Percentiles rank a stretch among this genome's conserved stretches.
Evolutionary conservation across 2,888 invertebrate species (phyloP).

Genomic region (Eupithecia tripunctaria): DNA sequence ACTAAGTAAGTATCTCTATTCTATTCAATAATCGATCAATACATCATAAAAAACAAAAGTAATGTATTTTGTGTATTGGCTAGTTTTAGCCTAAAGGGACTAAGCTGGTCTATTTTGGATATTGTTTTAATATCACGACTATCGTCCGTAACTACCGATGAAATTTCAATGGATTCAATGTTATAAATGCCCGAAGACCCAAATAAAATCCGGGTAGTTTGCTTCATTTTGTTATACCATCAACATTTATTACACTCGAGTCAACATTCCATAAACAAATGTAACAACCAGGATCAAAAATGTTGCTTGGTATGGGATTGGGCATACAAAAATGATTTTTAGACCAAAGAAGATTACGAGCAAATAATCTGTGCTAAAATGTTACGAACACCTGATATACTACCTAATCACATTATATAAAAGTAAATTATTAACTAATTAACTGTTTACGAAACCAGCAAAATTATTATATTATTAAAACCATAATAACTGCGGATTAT

Average conservation of each 20-base stretch:
- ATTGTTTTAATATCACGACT: conserved; percentile 8
- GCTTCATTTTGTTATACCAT: conserved; percentile 13
- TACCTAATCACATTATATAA: neutral
- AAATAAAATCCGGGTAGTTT: conserved; percentile 19
- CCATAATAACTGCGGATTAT: neutral
- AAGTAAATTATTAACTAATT: neutral
- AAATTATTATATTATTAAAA: neutral
- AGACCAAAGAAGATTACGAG: neutral
- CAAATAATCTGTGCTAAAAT: neutral
- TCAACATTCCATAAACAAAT: neutral
- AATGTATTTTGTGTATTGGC: neutral
- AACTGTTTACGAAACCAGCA: neutral
- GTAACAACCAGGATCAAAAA: neutral
- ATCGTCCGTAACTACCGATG: neutral
- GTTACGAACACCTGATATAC: neutral
- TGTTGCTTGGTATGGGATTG: neutral
- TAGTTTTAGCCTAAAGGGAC: neutral
- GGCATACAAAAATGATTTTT: neutral
- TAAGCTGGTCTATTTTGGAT: neutral
- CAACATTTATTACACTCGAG: conserved; percentile 7
- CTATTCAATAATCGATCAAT: neutral
- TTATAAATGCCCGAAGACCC: conserved; percentile 13
- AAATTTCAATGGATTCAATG: conserved; percentile 5
- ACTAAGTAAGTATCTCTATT: neutral
- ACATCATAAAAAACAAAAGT: neutral